Conservation (phyloP, 2,888 invertebrate species). For the Hemicrepidius hirtus region DNA sequence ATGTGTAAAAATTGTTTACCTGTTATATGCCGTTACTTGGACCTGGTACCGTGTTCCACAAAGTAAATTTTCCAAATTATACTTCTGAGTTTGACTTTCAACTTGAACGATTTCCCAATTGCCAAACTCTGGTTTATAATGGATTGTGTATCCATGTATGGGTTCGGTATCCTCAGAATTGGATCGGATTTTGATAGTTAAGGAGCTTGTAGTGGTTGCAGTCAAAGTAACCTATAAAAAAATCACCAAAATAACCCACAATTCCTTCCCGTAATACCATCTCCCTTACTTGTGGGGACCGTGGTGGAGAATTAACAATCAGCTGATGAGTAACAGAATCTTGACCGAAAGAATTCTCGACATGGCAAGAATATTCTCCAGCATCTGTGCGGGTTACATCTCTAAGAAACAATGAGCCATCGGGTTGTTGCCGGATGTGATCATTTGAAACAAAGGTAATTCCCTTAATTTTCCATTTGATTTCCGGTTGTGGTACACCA, state of each 20-base stretch:
- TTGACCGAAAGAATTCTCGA: slow-evolving; percentile 93
- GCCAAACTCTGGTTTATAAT: slow-evolving; percentile 95
- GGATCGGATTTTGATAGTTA: slow-evolving; percentile 83
- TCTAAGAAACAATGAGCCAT: slow-evolving; percentile 93
- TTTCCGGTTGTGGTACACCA: slow-evolving; percentile 92
- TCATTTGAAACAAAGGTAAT: slow-evolving; percentile 86
- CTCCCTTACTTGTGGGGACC: slow-evolving; percentile 78
- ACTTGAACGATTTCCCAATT: slow-evolving; percentile 93
- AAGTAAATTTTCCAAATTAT: slow-evolving; percentile 89
- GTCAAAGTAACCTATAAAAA: slow-evolving; percentile 76
- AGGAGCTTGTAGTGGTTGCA: slow-evolving; percentile 84
- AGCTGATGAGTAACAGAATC: slow-evolving; percentile 94
- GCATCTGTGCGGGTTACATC: slow-evolving; percentile 93
- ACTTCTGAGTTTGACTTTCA: slow-evolving; percentile 82
- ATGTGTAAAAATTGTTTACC: too few relatives aligned
- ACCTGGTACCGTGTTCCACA: slow-evolving; percentile 96
- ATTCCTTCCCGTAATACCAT: too few relatives aligned
- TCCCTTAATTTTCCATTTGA: slow-evolving; percentile 92
- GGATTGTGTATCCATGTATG: slow-evolving; percentile 93
- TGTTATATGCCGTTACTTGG: slow-evolving; percentile 94
- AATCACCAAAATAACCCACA: too few relatives aligned
- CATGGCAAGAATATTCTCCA: slow-evolving; percentile 95
- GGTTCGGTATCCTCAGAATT: slow-evolving; percentile 88
- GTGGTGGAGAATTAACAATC: slow-evolving; percentile 87
- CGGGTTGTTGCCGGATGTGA: slow-evolving; percentile 88